Base-by-base conservation (phyloP, 2,113 vertebrate genomes). In the Lycocorax pyrrhopterus region DNA sequence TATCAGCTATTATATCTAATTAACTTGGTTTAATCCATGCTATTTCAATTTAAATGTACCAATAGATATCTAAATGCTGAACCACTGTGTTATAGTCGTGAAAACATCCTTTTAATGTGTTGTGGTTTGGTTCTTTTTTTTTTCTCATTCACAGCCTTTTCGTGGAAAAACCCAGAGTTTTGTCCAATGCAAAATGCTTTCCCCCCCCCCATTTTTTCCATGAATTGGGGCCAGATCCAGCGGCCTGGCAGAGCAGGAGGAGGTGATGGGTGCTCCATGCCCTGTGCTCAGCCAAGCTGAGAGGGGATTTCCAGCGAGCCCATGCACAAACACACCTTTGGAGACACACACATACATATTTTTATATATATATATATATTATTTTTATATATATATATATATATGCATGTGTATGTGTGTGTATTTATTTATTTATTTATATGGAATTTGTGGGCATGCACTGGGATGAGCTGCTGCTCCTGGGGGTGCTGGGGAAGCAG, bases 291-390 rank as follows among this genome's bases (percentile, higher is more conserved):
- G 64, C 37, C 39, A 10, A 21, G 62, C 16, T 33, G 41, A 26
- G 76, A 5, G 37, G 77, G 72, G 56, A 49, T 63, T 91, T 89
- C 87, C 76, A 32, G 27, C 0, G 12, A 51, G n/a, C 25, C 26
- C 23, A 0, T 3, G 18, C 22, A 19, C 41, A 66, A 52, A 52
- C 32, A 56, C 82, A 74, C 30, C 41, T 33, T 16, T 30, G 41
- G 35, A 55, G 13, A 16, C 1, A 52, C 4, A 25, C 0, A 11
- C 0, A 13, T 0, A 30, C 0, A 9, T 1, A 7, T 9, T 27
- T 9, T 23, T 29, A 10, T 46, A 6, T 21, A n/a, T n/a, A n/a
- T n/a, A n/a, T n/a, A n/a, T n/a, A n/a, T n/a, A n/a, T n/a, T n/a
- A n/a, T n/a, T n/a, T n/a, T n/a, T n/a, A 12, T 17, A 22, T 12